Evolutionary conservation across 2,888 invertebrate genomes (phyloP).

Genomic region (Cataglyphis livida): DNA sequence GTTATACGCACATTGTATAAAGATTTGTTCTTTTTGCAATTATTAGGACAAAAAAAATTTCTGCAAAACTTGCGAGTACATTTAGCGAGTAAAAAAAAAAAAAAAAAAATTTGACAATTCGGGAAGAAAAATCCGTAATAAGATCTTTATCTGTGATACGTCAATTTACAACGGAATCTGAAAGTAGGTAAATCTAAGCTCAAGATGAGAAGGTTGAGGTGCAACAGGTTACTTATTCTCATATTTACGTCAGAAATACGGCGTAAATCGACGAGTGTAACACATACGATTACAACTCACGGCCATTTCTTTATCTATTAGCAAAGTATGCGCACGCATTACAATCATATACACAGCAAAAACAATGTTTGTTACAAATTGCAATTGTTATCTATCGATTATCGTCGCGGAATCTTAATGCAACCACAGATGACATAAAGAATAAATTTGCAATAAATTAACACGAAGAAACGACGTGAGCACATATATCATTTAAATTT

Average conservation of each 20-base stretch:
- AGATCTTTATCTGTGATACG: neutral
- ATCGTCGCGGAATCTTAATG: neutral
- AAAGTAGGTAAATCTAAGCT: neutral
- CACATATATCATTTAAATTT: neutral
- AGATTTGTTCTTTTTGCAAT: neutral
- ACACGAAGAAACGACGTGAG: no score
- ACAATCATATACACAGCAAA: neutral
- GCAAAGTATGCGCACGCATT: neutral
- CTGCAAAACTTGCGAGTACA: neutral
- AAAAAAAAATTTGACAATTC: neutral
- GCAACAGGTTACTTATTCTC: slow-evolving; percentile 25
- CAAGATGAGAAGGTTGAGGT: slow-evolving; percentile 2
- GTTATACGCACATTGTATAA: neutral
- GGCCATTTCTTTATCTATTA: neutral
- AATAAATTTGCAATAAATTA: neutral
- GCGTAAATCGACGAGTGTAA: neutral
- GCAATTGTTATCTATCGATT: neutral
- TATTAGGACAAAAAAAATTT: neutral
- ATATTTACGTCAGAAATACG: neutral
- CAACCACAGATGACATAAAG: neutral
- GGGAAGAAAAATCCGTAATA: neutral
- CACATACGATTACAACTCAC: neutral
- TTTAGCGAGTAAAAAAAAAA: neutral
- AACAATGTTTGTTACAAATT: neutral
- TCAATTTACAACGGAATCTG: neutral